phyloP scores from a whole-genome alignment of 2,888 invertebrate genomes.

The Pseudococcus viburni region DNA sequence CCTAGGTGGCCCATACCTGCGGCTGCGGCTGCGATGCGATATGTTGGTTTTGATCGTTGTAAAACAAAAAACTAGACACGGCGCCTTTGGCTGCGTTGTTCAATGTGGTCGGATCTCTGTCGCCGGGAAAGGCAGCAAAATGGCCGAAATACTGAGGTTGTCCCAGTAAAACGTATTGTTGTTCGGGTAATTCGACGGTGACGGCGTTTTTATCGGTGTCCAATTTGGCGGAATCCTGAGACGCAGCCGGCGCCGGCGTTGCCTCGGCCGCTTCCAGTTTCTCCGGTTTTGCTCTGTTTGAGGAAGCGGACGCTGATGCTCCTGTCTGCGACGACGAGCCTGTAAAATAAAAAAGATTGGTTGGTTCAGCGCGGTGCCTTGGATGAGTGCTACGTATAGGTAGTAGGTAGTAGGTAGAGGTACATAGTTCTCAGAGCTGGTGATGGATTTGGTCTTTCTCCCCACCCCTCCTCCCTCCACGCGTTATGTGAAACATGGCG shows the following conservation, averaged over 20 bases:
- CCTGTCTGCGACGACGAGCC: neutral
- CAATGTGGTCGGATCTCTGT: slow-evolving; percentile 67
- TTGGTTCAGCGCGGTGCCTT: too few species aligned
- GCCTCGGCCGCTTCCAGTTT: slow-evolving; percentile 27
- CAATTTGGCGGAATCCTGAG: neutral
- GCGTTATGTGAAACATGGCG: too few species aligned
- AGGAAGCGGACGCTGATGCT: slow-evolving; percentile 21
- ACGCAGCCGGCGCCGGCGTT: neutral
- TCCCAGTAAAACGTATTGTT: slow-evolving; percentile 73
- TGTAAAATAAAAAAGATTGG: neutral
- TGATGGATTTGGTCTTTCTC: too few species aligned
- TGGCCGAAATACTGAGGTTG: slow-evolving; percentile 72
- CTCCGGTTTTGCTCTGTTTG: slow-evolving; percentile 30
- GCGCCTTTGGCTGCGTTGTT: slow-evolving; percentile 68
- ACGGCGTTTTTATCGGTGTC: slow-evolving; percentile 18
- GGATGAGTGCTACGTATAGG: too few species aligned
- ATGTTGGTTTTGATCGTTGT: slow-evolving; percentile 67
- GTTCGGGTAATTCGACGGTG: slow-evolving; percentile 37
- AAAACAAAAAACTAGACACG: slow-evolving; percentile 68
- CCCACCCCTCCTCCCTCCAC: too few species aligned
- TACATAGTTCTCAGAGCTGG: too few species aligned
- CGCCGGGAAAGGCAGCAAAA: slow-evolving; percentile 65
- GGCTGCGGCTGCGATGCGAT: neutral
- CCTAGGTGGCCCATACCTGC: too few species aligned
- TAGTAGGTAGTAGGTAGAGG: too few species aligned